A percentile compares a stretch with the other conserved stretches of the same genome.
Evolutionary conservation across 2,888 invertebrate species (phyloP).

Genomic region (Amphipyra tragopoginis): DNA sequence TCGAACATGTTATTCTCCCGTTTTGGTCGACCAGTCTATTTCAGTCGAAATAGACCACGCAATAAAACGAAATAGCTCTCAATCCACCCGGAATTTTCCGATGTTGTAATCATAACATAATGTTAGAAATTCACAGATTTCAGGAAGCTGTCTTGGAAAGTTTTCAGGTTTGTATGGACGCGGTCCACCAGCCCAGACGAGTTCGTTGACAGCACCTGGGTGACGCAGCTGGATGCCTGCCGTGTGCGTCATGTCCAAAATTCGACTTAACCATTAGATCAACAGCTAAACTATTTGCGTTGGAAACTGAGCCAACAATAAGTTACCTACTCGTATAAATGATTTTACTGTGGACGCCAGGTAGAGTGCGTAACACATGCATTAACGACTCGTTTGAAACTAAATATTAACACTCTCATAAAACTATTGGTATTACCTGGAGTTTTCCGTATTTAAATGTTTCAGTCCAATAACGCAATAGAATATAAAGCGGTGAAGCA

Average conservation of each 20-base stretch:
- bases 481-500: too few relatives aligned
- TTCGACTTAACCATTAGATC: slow-evolving; percentile 67
- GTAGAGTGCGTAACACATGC: slow-evolving; percentile 22
- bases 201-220: slow-evolving; percentile 75
- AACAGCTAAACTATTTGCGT: slow-evolving; percentile 66
- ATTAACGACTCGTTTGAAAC: slow-evolving; percentile 5
- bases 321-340: slow-evolving; percentile 39
- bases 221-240: slow-evolving; percentile 70
- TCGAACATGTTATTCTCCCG: slow-evolving; percentile 33
- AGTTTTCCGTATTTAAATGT: too few relatives aligned
- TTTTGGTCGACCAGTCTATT: slow-evolving; percentile 50
- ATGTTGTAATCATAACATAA: slow-evolving; percentile 44
- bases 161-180: slow-evolving; percentile 31
- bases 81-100: slow-evolving; percentile 49
- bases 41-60: slow-evolving; percentile 48
- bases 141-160: slow-evolving; percentile 56
- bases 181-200: slow-evolving; percentile 36
- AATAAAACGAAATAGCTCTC: slow-evolving; percentile 49
- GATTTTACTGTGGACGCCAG: slow-evolving; percentile 42
- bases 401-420: background rate
- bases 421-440: too few relatives aligned
- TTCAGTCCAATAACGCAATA: too few relatives aligned
- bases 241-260: slow-evolving; percentile 74
- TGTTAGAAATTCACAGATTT: slow-evolving; percentile 31
- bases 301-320: slow-evolving; percentile 70